Evolutionary conservation across 2,888 invertebrate genomes (phyloP).

Genomic region (Exocentrus adspersus): DNA sequence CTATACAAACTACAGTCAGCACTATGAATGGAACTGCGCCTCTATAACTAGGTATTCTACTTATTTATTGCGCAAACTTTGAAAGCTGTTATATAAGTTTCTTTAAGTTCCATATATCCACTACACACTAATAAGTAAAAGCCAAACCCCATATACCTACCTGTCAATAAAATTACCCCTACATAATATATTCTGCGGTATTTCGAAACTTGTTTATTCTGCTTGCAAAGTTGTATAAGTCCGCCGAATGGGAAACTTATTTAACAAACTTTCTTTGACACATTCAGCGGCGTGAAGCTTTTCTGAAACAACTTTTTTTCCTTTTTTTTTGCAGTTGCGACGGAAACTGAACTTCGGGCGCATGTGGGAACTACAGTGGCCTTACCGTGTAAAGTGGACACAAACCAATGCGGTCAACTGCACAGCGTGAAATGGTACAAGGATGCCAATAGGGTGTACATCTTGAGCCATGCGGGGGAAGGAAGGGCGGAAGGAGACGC

Average conservation of each 20-base stretch:
- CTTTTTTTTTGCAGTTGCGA: slow-evolving; percentile 54
- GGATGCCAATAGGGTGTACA: slow-evolving; percentile 77
- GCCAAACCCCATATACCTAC: not conserved
- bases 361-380: slow-evolving; percentile 75
- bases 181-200: slow-evolving; percentile 3
- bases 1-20: slow-evolving; percentile 23
- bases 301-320: slow-evolving; percentile 1
- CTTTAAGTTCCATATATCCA: slow-evolving; percentile 7
- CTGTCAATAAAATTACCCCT: slow-evolving; percentile 23
- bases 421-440: slow-evolving; percentile 89
- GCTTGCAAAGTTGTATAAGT: not conserved
- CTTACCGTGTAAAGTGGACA: slow-evolving; percentile 78
- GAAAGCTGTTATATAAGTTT: slow-evolving; percentile 16
- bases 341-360: slow-evolving; percentile 70
- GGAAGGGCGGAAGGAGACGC: slow-evolving; percentile 77
- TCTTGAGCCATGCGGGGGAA: slow-evolving; percentile 77
- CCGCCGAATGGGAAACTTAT: not conserved
- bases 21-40: slow-evolving; percentile 26
- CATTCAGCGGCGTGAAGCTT: not conserved
- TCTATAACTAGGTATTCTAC: slow-evolving; percentile 21
- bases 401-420: slow-evolving; percentile 78
- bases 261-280: not conserved
- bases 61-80: slow-evolving; percentile 28
- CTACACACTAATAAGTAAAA: slow-evolving; percentile 22
- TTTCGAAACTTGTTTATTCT: slow-evolving; percentile 1